phyloP scores from a whole-genome alignment of 2,888 invertebrate genomes.

The Pristionchus arcanus region DNA sequence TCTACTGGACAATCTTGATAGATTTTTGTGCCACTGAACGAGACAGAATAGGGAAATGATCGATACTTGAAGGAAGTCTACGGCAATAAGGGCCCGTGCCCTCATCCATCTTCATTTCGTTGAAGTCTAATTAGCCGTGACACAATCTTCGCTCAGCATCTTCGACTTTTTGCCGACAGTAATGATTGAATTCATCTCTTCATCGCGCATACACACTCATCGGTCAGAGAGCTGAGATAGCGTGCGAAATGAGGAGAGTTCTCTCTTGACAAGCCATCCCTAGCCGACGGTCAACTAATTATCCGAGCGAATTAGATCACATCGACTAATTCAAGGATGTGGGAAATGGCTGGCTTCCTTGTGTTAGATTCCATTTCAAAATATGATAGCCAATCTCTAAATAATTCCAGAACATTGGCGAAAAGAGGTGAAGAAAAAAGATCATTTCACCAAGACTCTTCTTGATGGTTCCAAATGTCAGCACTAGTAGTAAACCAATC shows the following conservation, averaged over 20 bases:
- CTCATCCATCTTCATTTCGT: not conserved
- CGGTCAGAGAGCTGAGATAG: too few relatives aligned
- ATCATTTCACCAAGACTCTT: too few relatives aligned
- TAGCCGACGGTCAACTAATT: conserved; percentile 44
- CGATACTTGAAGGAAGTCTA: not conserved
- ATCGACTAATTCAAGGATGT: conserved; percentile 20
- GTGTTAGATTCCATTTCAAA: not conserved
- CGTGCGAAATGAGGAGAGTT: too few relatives aligned
- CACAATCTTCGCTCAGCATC: conserved; percentile 12
- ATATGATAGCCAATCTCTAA: too few relatives aligned
- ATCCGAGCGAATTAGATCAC: not conserved
- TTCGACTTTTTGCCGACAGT: not conserved
- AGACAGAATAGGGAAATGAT: not conserved
- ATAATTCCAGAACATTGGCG: too few relatives aligned
- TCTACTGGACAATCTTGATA: too few relatives aligned
- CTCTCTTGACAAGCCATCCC: not conserved
- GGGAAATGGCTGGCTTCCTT: not conserved
- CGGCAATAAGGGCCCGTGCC: not conserved
- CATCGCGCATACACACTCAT: too few relatives aligned
- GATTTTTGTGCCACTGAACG: not conserved
- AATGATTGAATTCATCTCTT: too few relatives aligned
- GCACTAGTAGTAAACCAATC: too few relatives aligned
- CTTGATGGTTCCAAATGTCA: too few relatives aligned
- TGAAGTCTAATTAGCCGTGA: conserved; percentile 24
- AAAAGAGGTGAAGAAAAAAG: too few relatives aligned